Evolutionary conservation across 2,888 invertebrate species (phyloP).

Genomic region (Drosophila buzzatii): DNA sequence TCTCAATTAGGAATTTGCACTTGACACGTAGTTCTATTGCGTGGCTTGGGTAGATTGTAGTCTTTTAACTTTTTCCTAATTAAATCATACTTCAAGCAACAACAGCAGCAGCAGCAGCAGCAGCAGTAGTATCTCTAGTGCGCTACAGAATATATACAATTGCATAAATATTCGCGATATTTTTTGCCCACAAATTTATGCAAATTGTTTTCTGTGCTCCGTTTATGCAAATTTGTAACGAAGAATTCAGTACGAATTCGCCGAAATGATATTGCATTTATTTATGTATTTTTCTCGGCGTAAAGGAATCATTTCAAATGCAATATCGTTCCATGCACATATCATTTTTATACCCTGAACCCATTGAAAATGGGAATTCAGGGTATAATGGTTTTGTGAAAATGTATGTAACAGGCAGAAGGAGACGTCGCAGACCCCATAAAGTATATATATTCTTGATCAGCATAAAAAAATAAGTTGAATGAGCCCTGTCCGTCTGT

Average conservation of each 20-base stretch:
- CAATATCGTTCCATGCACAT: background rate
- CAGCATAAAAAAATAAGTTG: too few species aligned
- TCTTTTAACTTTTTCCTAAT: conserved; percentile 29
- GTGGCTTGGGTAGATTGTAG: conserved; percentile 15
- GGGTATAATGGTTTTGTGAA: too few species aligned
- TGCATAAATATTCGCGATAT: conserved; percentile 17
- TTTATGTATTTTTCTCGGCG: conserved; percentile 10
- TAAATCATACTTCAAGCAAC: conserved; percentile 38
- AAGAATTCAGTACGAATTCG: conserved; percentile 5
- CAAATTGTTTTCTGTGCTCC: conserved; percentile 11
- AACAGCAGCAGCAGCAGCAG: background rate
- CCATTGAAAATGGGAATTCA: too few species aligned
- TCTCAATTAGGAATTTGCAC: conserved; percentile 62
- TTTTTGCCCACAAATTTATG: conserved; percentile 29
- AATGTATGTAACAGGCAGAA: too few species aligned
- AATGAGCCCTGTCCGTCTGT: too few species aligned
- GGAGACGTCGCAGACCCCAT: too few species aligned
- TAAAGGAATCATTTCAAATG: background rate
- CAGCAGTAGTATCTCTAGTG: background rate
- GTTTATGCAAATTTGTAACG: conserved; percentile 31
- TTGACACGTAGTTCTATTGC: conserved; percentile 35
- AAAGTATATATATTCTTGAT: too few species aligned
- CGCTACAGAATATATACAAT: conserved; percentile 11
- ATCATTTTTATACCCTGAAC: too few species aligned
- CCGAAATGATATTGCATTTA: conserved; percentile 22